Base-by-base conservation (phyloP, 2,113 vertebrate genomes). In the Fulica atra region DNA sequence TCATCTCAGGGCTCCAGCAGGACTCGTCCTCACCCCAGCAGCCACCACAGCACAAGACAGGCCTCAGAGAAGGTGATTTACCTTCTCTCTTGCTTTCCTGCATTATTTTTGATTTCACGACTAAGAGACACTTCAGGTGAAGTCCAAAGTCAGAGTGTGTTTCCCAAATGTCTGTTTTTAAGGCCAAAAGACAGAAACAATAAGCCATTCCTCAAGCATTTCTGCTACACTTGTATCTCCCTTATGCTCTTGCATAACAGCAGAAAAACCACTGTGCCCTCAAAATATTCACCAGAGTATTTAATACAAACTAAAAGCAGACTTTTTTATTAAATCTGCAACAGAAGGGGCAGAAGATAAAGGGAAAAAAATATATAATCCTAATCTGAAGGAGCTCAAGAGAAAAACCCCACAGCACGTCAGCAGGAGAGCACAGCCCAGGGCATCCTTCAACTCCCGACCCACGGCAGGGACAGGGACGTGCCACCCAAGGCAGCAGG, bases 151-250 rank as follows among this genome's bases (percentile, higher is more conserved):
- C 79, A 65, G 80, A 76, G 11, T 7, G 57, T 44, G 59, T 80
- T 92, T 92, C 89, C 88, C 38, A 29, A 82, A 92, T 31, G 46
- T 59, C 78, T 56, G 53, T 65, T 16, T 50, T 71, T 74, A 69
- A 78, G 57, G 63, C 48, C 71, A 56, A 86, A 90, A 80, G 86
- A 92, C 64, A 88, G 86, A 91, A 73, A 95, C 93, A 96, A 88
- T 65, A 70, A 69, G 80, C 65, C 50, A 77, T 86, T 91, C 80
- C 86, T 73, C 76, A 72, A 87, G 70, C 36, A 40, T n/a, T 93
- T 81, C 50, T 85, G 70, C 53, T 46, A 7, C 4, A 7, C 66
- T 88, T 76, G 8, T 16, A 61, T 38, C 54, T 73, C 63, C 23
- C 25, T 50, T 28, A 42, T 4, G 33, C 16, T 48, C 46, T n/a